Conservation (phyloP, 2,797 vertebrate genomes). For the Lepilemur ruficaudatus region DNA sequence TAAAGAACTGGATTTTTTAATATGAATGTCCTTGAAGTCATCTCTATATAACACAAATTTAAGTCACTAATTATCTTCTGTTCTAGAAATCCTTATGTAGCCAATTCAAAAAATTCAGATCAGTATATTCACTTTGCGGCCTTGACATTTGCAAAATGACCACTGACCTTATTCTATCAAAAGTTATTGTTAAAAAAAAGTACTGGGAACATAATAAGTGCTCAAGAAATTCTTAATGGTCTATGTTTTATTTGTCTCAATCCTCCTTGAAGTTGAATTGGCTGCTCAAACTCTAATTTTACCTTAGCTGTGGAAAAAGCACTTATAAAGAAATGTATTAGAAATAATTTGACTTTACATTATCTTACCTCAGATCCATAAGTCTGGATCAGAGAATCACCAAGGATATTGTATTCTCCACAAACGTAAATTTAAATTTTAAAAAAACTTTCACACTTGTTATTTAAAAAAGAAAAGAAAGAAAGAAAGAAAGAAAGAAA, state of each 20-base stretch:
- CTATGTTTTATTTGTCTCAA: neutral
- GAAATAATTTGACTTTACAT: neutral
- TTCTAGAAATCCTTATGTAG: slow-evolving; percentile 11
- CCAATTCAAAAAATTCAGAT: neutral
- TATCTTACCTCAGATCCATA: neutral
- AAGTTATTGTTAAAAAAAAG: neutral
- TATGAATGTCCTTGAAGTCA: neutral
- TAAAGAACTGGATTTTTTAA: slow-evolving; percentile 17
- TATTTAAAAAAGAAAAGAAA: neutral
- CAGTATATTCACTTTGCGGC: neutral
- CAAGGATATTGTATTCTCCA: neutral
- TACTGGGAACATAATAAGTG: neutral
- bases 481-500: neutral
- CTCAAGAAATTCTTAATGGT: slow-evolving; percentile 10
- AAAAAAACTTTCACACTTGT: neutral
- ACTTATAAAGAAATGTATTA: neutral
- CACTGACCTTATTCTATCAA: neutral
- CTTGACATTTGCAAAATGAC: slow-evolving; percentile 10
- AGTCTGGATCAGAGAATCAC: neutral
- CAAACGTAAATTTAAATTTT: slow-evolving; percentile 13
- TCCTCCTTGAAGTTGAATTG: slow-evolving; percentile 26
- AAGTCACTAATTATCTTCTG: slow-evolving; percentile 24
- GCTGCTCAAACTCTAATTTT: neutral
- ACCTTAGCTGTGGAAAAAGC: neutral
- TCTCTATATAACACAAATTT: neutral